Base-by-base conservation (phyloP, 1,140 invertebrate species). In the Coboldia fuscipes region DNA sequence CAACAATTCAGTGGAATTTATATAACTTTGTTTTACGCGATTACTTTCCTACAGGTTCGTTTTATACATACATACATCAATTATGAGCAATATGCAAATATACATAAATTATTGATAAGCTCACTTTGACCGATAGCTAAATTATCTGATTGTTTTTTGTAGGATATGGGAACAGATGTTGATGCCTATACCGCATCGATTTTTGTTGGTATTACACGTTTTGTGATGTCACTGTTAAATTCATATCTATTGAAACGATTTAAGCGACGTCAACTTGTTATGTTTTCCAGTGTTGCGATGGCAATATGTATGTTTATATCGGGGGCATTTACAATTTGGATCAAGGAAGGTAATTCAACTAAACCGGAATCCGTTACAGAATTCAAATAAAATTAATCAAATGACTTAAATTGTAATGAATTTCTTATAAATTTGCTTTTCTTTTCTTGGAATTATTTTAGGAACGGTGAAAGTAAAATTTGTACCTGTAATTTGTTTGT, bases 1-100 rank as follows among this genome's bases (percentile, higher is more conserved):
- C 70, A 73, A 45, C 67, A 72, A 41, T 63, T 67, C 32, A 60
- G 61, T 23, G 70, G 70, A 21, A 65, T 73, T 42, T 71, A 77
- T 45, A 70, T 72, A 3, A 68, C 73, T 9, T 58, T 77, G 19
- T 77, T 75, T 42, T 76, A 74, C 42, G 65, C 72, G 0, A 66
- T 74, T n/a, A 66, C 65, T 24, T 70, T 66, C 47, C 64, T 67
- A 30, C 38, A 63, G 37, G 64, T 66, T 42, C 52, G 45, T 38
- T 26, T 13, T 26, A n/a, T n/a, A n/a, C n/a, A n/a, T n/a, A n/a
- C n/a, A n/a, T n/a, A n/a, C n/a, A n/a, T n/a, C n/a, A n/a, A n/a
- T n/a, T n/a, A n/a, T n/a, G n/a, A n/a, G n/a, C n/a, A n/a, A n/a
- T n/a, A n/a, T n/a, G n/a, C n/a, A n/a, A n/a, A n/a, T n/a, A n/a